Evolutionary conservation across 2,888 invertebrate species (phyloP).

Genomic region (Abrostola triplasia): DNA sequence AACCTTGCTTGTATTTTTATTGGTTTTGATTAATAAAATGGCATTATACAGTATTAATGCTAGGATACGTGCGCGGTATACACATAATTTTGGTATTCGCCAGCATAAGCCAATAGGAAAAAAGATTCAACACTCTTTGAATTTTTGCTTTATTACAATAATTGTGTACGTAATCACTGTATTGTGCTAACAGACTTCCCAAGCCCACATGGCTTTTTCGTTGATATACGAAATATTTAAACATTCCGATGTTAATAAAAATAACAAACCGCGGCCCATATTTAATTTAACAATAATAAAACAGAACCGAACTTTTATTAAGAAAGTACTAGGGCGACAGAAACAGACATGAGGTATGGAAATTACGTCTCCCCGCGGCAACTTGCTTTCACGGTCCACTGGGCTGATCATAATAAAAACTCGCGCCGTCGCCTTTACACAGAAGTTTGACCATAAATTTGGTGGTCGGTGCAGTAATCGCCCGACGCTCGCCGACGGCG

Average conservation of each 20-base stretch:
- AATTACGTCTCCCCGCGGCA: conserved; percentile 85
- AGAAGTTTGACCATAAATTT: conserved; percentile 89
- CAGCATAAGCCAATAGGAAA: too few species aligned
- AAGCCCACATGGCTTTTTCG: too few species aligned
- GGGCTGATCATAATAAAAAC: conserved; percentile 89
- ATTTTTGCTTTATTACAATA: not conserved
- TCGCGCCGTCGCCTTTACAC: conserved; percentile 86
- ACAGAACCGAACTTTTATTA: conserved; percentile 80
- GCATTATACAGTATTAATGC: too few species aligned
- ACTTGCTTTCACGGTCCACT: conserved; percentile 89
- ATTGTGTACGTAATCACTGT: not conserved
- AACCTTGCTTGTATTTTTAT: too few species aligned
- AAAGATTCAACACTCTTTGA: too few species aligned
- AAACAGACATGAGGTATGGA: conserved; percentile 87
- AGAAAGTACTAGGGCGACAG: conserved; percentile 84
- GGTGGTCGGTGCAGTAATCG: conserved; percentile 82
- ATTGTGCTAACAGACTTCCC: too few species aligned
- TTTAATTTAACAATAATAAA: conserved; percentile 59
- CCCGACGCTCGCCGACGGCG: conserved; percentile 76
- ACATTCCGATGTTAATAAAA: not conserved
- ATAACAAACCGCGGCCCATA: conserved; percentile 39
- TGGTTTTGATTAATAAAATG: too few species aligned
- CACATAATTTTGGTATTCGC: too few species aligned
- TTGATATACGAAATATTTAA: too few species aligned
- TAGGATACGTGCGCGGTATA: too few species aligned